Evolutionary conservation across 2,888 invertebrate genomes (phyloP).

Genomic region (Trilocha varians): DNA sequence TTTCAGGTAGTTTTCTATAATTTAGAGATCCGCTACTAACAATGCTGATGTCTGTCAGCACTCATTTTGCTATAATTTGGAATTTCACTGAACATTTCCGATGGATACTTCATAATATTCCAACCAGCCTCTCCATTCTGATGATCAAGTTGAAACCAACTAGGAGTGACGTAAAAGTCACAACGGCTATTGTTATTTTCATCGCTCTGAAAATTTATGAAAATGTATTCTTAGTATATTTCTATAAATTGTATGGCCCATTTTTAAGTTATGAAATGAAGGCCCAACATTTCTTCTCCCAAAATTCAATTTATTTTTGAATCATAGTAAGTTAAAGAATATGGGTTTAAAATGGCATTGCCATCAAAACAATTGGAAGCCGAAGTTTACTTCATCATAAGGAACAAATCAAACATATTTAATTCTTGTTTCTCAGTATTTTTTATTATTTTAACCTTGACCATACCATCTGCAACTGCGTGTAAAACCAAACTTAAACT

Average conservation of each 20-base stretch:
- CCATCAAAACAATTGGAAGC: no score
- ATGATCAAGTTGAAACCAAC: conserved; percentile 45
- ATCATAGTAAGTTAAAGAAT: no score
- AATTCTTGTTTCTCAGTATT: not conserved
- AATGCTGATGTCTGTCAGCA: not conserved
- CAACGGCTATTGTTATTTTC: conserved; percentile 58
- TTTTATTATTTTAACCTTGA: not conserved
- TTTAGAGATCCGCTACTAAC: not conserved
- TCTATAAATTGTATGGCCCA: no score
- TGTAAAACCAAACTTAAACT: not conserved
- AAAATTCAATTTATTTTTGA: no score
- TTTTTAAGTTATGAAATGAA: no score
- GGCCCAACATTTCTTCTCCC: no score
- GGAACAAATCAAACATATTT: no score
- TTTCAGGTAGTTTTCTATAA: not conserved
- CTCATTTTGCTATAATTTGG: no score
- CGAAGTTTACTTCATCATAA: no score
- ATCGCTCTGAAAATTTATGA: conserved; percentile 56
- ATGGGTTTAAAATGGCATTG: no score
- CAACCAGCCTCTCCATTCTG: conserved; percentile 38
- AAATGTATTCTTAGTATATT: no score
- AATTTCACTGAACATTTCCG: no score
- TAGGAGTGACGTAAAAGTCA: conserved; percentile 47
- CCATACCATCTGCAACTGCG: not conserved
- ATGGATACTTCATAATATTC: conserved; percentile 14